Evolutionary conservation across 2,888 invertebrate genomes (phyloP).

Genomic region (Pollenia griseotomentosa): DNA sequence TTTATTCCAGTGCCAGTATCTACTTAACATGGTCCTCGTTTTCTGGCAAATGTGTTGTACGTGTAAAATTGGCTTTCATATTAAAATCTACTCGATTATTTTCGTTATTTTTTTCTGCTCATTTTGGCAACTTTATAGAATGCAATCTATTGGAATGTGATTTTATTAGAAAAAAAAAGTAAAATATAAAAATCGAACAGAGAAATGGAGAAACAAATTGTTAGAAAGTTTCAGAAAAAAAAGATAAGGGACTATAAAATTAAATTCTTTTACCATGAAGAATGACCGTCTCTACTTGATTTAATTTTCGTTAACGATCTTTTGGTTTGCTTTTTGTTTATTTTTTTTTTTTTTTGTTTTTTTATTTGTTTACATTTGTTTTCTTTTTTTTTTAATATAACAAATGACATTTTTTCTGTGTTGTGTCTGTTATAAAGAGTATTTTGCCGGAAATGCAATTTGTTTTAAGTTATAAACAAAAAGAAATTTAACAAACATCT

Average conservation of each 20-base stretch:
- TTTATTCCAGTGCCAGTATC: slow-evolving; percentile 33
- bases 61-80: slow-evolving; percentile 71
- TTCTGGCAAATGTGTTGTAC: slow-evolving; percentile 71
- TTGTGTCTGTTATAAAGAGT: slow-evolving; percentile 31
- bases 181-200: slow-evolving; percentile 12
- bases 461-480: slow-evolving; percentile 66
- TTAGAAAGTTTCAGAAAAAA: slow-evolving; percentile 7
- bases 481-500: slow-evolving; percentile 19
- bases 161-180: slow-evolving; percentile 50
- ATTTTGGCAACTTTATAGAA: slow-evolving; percentile 74
- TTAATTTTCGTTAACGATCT: slow-evolving; percentile 71
- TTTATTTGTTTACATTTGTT: not conserved
- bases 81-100: slow-evolving; percentile 16
- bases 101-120: slow-evolving; percentile 1
- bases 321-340: slow-evolving; percentile 51
- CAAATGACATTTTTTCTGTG: slow-evolving; percentile 24
- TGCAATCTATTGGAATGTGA: slow-evolving; percentile 73
- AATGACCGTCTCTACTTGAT: slow-evolving; percentile 68
- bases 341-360: slow-evolving; percentile 13
- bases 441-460: slow-evolving; percentile 81
- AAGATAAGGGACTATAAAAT: slow-evolving; percentile 28
- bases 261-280: slow-evolving; percentile 55
- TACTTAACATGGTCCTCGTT: slow-evolving; percentile 57
- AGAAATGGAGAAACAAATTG: slow-evolving; percentile 34
- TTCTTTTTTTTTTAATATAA: slow-evolving; percentile 12